Base-by-base conservation (phyloP, 2,797 vertebrate species). In the Ctenopoma kingsleyae region DNA sequence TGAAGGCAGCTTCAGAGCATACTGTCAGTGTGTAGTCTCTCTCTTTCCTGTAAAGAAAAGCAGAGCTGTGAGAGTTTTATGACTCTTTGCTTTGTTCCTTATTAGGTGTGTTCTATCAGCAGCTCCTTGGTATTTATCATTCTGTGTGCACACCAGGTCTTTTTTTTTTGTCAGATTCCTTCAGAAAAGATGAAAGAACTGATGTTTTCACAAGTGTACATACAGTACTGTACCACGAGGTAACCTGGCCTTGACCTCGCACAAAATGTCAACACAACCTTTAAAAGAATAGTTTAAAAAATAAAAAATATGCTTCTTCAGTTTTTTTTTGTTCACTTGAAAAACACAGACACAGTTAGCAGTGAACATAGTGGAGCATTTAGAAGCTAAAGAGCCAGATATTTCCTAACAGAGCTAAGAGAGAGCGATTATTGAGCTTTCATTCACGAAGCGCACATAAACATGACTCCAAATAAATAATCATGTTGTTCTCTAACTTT, bases 81-180 rank as follows among this genome's bases (percentile, higher is more conserved):
- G 63, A 65, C 59, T 74, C 74, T 70, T 82, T 74, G 69, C 71
- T 81, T 48, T 76, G 62, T 75, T 75, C 38, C 64, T 79, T 74
- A 83, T 81, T 75, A 76, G 50, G 47, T 27, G 38, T 53, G 79
- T 77, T 73, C 67, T 79, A 78, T 86, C 72, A 61, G 52, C 44
- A 19, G 27, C 60, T 44, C 43, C 51, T 60, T 22, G 2, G 35
- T 70, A 23, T 78, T 74, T 52, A 49, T 80, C 61, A 64, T 56
- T 46, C 60, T 54, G 44, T 56, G 23, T 32, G 53, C 8, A 54
- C 13, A 17, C 32, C 10, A 3, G 19, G 40, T 41, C 38, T 59
- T 68, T 71, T 62, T 74, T 43, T 62, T 68, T 66, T 46, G 69
- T 74, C 54, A 53, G 49, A 69, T 71, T 57, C 68, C 70, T 58